These are phyloP conservation scores for Pammene fasciana DNA, from an alignment of 2,888 invertebrate genomes.

Conservation along the genomic window DNA sequence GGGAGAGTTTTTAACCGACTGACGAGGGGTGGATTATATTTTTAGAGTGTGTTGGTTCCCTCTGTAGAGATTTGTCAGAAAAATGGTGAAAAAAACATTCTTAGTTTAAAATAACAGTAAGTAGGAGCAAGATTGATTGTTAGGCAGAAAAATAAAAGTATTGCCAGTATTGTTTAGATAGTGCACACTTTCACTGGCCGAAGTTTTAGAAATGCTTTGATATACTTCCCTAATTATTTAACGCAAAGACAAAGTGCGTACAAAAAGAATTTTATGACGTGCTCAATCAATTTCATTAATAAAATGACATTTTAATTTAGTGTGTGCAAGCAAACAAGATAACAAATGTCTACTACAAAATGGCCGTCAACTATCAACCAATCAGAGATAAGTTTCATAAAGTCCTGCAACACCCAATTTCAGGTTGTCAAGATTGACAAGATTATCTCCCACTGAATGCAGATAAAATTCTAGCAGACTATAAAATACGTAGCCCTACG, in stretches of 20 bases:
- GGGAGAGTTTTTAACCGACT: not conserved
- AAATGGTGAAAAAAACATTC: too few species aligned
- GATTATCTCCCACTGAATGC: slow-evolving; percentile 13
- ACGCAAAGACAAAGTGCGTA: too few species aligned
- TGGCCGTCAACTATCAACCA: slow-evolving; percentile 8
- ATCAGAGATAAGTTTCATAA: slow-evolving; percentile 29
- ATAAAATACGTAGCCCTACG: slow-evolving; percentile 54
- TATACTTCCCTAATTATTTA: too few species aligned
- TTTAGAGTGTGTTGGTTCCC: not conserved
- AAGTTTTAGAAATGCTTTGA: too few species aligned
- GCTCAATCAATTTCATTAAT: too few species aligned
- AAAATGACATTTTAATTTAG: too few species aligned
- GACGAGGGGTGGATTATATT: not conserved
- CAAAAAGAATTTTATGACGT: too few species aligned
- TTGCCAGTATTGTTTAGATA: too few species aligned
- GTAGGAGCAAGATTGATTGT: too few species aligned
- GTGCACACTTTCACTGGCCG: too few species aligned
- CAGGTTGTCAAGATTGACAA: slow-evolving; percentile 20
- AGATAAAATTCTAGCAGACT: slow-evolving; percentile 47
- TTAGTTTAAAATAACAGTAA: too few species aligned
- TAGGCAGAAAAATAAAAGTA: too few species aligned
- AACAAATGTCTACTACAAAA: slow-evolving; percentile 16
- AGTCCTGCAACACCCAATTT: slow-evolving; percentile 25
- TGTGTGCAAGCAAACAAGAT: not conserved
- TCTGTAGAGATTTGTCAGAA: not conserved